Base-by-base conservation (phyloP, 2,888 invertebrate genomes). In the Eustalomyia histrio region DNA sequence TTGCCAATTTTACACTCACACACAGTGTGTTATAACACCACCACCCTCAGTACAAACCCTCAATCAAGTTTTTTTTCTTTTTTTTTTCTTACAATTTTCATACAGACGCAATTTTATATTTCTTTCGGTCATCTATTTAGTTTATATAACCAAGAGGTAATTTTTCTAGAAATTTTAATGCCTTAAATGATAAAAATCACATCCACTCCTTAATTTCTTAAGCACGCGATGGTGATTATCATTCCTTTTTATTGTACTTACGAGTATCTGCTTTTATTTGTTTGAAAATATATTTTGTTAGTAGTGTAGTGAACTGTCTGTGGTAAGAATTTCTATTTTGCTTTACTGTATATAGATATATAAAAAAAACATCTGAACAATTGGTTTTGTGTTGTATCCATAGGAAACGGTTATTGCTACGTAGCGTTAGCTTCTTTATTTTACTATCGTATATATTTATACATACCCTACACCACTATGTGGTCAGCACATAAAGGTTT, bases 201-300 rank as follows among this genome's bases (percentile, higher is more conserved):
- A 89, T 89, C 87, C 90, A 90, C 90, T 89, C 90, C 90, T 88
- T 88, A 89, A 88, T 89, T 89, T 87, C 81, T 84, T 79, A 85
- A 85, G 87, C 89, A 89, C 89, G 89, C 90, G 87, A 89, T 88
- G 88, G 85, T 86, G 88, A 88, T 89, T 88, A 88, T 87, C 87
- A 88, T 88, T 85, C 88, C 21, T 75, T 60, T 74, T 71, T 72
- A 67, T 78, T 39, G 53, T 65, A 60, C 7, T 73, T 43, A 81
- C 72, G 16, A 55, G 79, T 71, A 80, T 84, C 76, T 78, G 75
- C 76, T 78, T 83, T 84, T 83, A 83, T 79, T 78, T 24, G 67
- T 76, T 71, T 84, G 24, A 80, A 82, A 84, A 72, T 80, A 80
- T 78, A 60, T 78, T 80, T 68, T 64, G 39, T 43, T 55, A 21